A percentile compares a stretch with the other conserved stretches of the same genome.
Evolutionary conservation across 2,888 invertebrate species (phyloP).

Genomic region (Aspidiotus destructor): DNA sequence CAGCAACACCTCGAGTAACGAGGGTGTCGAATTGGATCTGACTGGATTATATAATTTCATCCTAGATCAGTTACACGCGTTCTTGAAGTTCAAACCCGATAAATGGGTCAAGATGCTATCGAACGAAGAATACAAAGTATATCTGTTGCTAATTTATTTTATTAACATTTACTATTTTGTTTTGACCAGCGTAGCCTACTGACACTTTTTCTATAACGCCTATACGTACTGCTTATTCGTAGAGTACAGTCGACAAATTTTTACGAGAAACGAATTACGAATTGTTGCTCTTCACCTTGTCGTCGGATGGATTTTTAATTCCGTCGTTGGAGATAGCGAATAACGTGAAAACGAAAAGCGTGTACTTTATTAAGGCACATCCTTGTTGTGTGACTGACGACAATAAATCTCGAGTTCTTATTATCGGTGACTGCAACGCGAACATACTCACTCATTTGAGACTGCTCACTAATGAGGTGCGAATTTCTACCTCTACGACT

Average conservation of each 20-base stretch:
- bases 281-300: slow-evolving; percentile 11
- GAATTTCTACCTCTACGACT: neutral
- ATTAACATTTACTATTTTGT: neutral
- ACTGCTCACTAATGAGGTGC: slow-evolving; percentile 20
- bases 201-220: neutral
- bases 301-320: slow-evolving; percentile 20
- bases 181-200: too few species aligned
- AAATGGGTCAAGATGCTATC: slow-evolving; percentile 31
- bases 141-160: neutral
- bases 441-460: slow-evolving; percentile 13
- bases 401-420: slow-evolving; percentile 14
- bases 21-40: too few species aligned
- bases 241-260: neutral
- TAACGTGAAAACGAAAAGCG: slow-evolving; percentile 17
- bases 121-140: slow-evolving; percentile 29
- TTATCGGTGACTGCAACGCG: slow-evolving; percentile 19
- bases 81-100: slow-evolving; percentile 23
- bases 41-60: slow-evolving; percentile 6
- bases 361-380: slow-evolving; percentile 23
- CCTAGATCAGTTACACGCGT: slow-evolving; percentile 6
- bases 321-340: slow-evolving; percentile 6
- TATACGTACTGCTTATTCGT: neutral
- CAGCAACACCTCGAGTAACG: too few species aligned
- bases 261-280: neutral
- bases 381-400: slow-evolving; percentile 12